Conservation (phyloP, 2,888 invertebrate genomes). For the Sarcophaga variegata region DNA sequence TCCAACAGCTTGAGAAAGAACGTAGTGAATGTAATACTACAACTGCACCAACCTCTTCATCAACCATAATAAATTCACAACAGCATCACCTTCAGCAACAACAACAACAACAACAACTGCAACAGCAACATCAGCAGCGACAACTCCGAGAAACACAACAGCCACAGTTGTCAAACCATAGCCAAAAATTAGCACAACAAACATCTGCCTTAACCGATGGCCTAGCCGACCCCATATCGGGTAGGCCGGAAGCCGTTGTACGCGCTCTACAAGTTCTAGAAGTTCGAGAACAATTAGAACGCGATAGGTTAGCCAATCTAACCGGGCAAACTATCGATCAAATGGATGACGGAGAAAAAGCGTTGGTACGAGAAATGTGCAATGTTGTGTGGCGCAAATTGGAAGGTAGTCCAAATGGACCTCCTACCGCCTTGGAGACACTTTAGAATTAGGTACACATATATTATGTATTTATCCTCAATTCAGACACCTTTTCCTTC, state of each 20-base stretch:
- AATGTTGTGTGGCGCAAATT: slow-evolving; percentile 96
- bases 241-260: slow-evolving; percentile 95
- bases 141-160: slow-evolving; percentile 40
- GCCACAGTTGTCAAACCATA: slow-evolving; percentile 45
- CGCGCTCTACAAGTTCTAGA: slow-evolving; percentile 95
- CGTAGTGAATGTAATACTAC: slow-evolving; percentile 81
- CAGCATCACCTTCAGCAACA: slow-evolving; percentile 67
- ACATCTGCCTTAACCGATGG: slow-evolving; percentile 66
- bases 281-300: slow-evolving; percentile 92
- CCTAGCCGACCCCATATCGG: slow-evolving; percentile 82
- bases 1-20: slow-evolving; percentile 92
- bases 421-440: slow-evolving; percentile 77
- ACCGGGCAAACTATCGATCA: slow-evolving; percentile 82
- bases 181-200: slow-evolving; percentile 70
- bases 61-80: slow-evolving; percentile 69
- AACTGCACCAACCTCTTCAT: slow-evolving; percentile 65
- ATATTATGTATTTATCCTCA: not conserved
- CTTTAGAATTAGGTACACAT: slow-evolving; percentile 72
- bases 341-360: slow-evolving; percentile 94
- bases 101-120: slow-evolving; percentile 66
- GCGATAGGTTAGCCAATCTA: slow-evolving; percentile 84
- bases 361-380: slow-evolving; percentile 97
- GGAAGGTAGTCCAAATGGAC: slow-evolving; percentile 89
- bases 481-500: not conserved
- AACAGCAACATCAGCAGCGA: slow-evolving; percentile 57